Base-by-base conservation (phyloP, 2,888 invertebrate genomes). In the Drosophila neotestacea region DNA sequence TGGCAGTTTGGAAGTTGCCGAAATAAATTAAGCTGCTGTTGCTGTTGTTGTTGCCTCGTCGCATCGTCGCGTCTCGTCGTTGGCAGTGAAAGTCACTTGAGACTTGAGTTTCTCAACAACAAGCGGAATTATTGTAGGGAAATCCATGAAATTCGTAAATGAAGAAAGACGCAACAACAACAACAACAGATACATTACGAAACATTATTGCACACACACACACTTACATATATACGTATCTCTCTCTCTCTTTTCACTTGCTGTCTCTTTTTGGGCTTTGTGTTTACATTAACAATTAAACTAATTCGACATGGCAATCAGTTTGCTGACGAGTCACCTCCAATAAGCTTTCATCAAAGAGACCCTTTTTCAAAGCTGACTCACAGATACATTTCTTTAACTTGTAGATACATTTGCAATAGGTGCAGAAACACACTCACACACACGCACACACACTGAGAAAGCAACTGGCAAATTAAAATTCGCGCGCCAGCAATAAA, bases 141-240 rank as follows among this genome's bases (percentile, higher is more conserved):
- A 90, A 89, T 83, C 89, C 91, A 85, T 80, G 80, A 89, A 89
- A 88, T 89, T 85, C 79, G 81, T 85, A 81, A 85, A 83, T 76
- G 77, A 81, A 84, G 74, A 84, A 77, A 89, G 81, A 84, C 85
- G 73, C 72, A 73, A 77, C 41, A 58, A n/a, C 56, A 44, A 13
- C n/a, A 36, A 30, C 59, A 65, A 38, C 41, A 65, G 59, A 64
- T 56, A 50, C 62, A 85, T 90, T 90, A 82, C 78, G 83, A 89
- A 79, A 88, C 76, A 62, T 65, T 77, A 73, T 70, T 70, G 66
- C 79, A 76, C 64, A 66, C 66, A 69, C 51, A 65, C 9, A 59
- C 52, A 63, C 6, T 28, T 27, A 32, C 34, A 47, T 2, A 32
- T 46, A 7, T 30, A 30, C 32, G 30, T 58, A 30, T 67, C 51